A percentile compares a stretch with the other conserved stretches of the same genome.
Evolutionary conservation across 1,140 invertebrate species (phyloP).

Genomic region (Panulirus ornatus): DNA sequence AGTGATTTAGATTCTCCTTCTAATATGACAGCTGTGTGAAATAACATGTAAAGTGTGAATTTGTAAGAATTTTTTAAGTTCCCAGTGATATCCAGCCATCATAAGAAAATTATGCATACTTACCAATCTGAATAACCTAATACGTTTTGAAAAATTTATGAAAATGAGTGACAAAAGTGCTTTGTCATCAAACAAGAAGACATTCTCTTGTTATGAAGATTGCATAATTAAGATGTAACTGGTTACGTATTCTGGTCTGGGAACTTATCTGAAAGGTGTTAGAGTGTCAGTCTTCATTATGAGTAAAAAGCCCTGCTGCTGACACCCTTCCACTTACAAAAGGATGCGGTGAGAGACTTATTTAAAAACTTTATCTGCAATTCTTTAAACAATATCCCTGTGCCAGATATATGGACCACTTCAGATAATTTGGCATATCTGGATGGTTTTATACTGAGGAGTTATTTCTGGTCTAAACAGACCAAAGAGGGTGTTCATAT

Average conservation of each 20-base stretch:
- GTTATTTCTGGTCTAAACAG: constrained; percentile 16
- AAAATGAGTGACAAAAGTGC: background rate
- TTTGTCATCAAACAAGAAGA: background rate
- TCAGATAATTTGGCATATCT: constrained; percentile 4
- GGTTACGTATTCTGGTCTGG: background rate
- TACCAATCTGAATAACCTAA: background rate
- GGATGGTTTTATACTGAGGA: constrained; percentile 3
- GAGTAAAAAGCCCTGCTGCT: constrained; percentile 10
- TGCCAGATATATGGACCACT: constrained; percentile 23
- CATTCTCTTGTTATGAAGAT: background rate
- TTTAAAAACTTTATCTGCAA: constrained; percentile 8
- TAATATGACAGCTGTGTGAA: constrained; percentile 62
- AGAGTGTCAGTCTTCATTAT: background rate
- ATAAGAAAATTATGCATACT: background rate
- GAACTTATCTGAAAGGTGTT: background rate
- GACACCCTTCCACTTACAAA: constrained; percentile 12
- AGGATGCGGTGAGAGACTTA: constrained; percentile 18
- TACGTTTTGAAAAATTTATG: background rate
- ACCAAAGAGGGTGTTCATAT: background rate
- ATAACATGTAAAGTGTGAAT: background rate
- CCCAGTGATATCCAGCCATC: background rate
- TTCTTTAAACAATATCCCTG: background rate
- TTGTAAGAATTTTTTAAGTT: background rate
- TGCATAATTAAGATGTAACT: background rate
- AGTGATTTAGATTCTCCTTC: constrained; percentile 57